phyloP scores from a whole-genome alignment of 2,797 vertebrate species.

The Salarias fasciatus region DNA sequence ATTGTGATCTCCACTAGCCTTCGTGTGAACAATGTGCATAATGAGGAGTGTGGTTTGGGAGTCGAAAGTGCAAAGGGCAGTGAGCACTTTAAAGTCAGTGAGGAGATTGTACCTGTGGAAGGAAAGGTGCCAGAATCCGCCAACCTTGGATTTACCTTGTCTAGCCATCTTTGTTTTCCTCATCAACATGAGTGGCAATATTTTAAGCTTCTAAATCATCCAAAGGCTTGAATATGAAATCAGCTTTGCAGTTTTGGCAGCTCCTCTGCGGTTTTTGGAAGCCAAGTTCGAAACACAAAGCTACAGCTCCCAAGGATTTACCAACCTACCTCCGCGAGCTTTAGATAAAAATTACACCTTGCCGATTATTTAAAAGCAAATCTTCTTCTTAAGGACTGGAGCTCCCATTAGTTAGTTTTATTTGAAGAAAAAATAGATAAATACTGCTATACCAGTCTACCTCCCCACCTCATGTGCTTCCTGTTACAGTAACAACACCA shows the following conservation, averaged over 20 bases:
- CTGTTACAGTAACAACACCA: constrained; percentile 47
- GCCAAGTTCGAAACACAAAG: constrained; percentile 45
- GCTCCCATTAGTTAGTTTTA: constrained; percentile 42
- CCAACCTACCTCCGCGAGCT: constrained; percentile 19
- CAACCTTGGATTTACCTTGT: constrained; percentile 66
- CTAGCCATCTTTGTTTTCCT: constrained; percentile 64
- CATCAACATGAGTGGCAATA: constrained; percentile 61
- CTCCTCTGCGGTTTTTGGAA: constrained; percentile 22
- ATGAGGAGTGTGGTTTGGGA: constrained; percentile 65
- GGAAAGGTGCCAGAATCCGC: constrained; percentile 26
- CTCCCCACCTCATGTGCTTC: constrained; percentile 27
- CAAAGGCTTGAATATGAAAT: constrained; percentile 54
- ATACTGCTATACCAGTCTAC: constrained; percentile 11
- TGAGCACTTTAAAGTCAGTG: constrained; percentile 44
- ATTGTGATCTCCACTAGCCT: constrained; percentile 38
- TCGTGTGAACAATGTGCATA: constrained; percentile 50
- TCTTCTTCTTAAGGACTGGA: constrained; percentile 45
- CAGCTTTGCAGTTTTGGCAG: constrained; percentile 43
- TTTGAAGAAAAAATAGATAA: background rate
- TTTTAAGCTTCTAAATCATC: constrained; percentile 61
- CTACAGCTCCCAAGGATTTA: constrained; percentile 49
- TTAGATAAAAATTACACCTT: constrained; percentile 60
- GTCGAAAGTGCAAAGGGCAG: constrained; percentile 48
- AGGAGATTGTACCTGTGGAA: constrained; percentile 34
- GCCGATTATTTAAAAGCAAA: constrained; percentile 44